These are phyloP conservation scores for Sebastes miniatus DNA, from an alignment of 2,797 vertebrate genomes.

Conservation along the genomic window DNA sequence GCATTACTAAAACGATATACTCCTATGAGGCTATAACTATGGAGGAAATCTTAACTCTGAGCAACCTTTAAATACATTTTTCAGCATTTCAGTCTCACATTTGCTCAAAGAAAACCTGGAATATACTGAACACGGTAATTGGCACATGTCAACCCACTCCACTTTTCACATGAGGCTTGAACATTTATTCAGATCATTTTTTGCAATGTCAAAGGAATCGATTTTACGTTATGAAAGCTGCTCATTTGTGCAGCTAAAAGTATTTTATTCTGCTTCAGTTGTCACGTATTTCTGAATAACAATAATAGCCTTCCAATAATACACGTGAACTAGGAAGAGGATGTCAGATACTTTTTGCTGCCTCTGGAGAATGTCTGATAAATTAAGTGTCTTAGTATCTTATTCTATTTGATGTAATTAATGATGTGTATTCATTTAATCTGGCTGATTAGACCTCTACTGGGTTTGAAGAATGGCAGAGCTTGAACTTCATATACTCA, in stretches of 20 bases:
- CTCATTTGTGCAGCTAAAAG: neutral
- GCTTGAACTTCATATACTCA: neutral
- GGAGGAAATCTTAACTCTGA: neutral
- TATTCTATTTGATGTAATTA: neutral
- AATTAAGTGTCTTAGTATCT: neutral
- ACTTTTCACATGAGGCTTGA: neutral
- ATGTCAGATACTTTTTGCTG: neutral
- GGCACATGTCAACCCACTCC: neutral
- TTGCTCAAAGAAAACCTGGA: neutral
- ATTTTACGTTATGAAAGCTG: neutral
- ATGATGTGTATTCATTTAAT: neutral
- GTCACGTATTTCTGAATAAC: neutral
- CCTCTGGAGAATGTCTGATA: neutral
- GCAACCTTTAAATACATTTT: neutral
- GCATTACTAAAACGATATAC: constrained; percentile 15
- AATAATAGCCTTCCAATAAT: neutral
- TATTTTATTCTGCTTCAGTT: neutral
- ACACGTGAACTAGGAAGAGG: neutral
- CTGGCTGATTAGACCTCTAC: neutral
- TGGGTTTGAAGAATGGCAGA: neutral
- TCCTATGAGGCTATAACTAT: constrained; percentile 13
- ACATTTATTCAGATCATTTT: neutral
- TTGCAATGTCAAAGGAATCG: neutral
- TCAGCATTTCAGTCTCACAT: neutral
- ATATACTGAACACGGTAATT: neutral